Percentiles rank a stretch among this genome's conserved stretches.
Conservation (phyloP, 2,888 invertebrate species). For the Andrena camellia region DNA sequence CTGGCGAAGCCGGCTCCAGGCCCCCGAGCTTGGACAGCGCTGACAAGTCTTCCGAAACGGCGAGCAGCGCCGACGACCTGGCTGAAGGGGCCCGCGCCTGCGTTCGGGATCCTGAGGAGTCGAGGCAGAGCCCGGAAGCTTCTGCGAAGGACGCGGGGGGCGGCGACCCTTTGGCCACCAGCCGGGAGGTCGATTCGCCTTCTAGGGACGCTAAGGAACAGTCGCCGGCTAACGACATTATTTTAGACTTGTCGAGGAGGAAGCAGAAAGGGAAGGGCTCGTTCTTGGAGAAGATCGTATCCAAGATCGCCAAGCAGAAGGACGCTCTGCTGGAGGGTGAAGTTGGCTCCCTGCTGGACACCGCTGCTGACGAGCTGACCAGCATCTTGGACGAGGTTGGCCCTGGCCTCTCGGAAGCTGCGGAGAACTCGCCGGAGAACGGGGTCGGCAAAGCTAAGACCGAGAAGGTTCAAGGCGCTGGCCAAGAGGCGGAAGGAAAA, state of each 20-base stretch:
- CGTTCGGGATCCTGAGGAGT: not conserved
- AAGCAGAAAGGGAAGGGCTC: constrained; percentile 83
- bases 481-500: not conserved
- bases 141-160: not conserved
- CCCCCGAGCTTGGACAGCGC: constrained; percentile 25
- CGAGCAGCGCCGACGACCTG: not conserved
- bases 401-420: constrained; percentile 54
- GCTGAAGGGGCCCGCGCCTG: not conserved
- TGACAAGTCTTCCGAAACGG: constrained; percentile 3
- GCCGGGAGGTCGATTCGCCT: constrained; percentile 11
- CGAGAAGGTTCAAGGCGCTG: not conserved
- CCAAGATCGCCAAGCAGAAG: constrained; percentile 83
- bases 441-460: not conserved
- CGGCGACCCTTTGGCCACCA: not conserved
- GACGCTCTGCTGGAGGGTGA: constrained; percentile 79
- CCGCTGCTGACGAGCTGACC: constrained; percentile 76
- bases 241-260: constrained; percentile 81
- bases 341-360: constrained; percentile 77
- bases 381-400: constrained; percentile 75
- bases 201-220: constrained; percentile 5
- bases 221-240: constrained; percentile 79
- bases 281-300: constrained; percentile 83
- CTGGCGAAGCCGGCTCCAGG: constrained; percentile 38
- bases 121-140: not conserved
- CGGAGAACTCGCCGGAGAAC: constrained; percentile 28